Base-by-base conservation (phyloP, 2,888 invertebrate species). In the Crocallis elinguaria region DNA sequence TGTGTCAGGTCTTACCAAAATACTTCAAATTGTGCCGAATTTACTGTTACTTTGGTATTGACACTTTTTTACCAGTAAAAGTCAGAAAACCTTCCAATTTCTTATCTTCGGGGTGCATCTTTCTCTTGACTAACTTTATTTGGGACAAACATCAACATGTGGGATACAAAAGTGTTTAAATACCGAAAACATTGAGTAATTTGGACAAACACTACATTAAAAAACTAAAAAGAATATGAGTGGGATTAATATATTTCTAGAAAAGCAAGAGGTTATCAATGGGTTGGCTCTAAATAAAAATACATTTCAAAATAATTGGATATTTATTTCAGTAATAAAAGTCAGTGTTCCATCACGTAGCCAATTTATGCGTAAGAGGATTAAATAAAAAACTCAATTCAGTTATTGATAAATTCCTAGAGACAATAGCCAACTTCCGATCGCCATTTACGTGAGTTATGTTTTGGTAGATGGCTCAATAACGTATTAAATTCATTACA, bases 401-500 rank as follows among this genome's bases (percentile, higher is more conserved):
- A 13, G 25, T 7, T 16, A 14, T 16, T 29, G 3, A 29, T 32
- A 32, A 27, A 11, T 21, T 37, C 8, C 6, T 32, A 6, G n/a
- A 37, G 36, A 30, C 25, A 41, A 23, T 41, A 23, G 16, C 1
- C n/a, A 36, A 37, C 53, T 48, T 52, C 42, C 37, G 46, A 42
- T 42, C 23, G 16, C n/a, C 12, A 44, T 49, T 45, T 25, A 42
- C 14, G 42, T 45, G 42, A 46, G 35, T 49, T 44, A 36, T 42
- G 43, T 35, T n/a, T 25, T 38, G 19, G 16, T 27, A 36, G 36
- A 49, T 55, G 45, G 50, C 55, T 49, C 39, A 49, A 55, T 55
- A 49, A 61, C 59, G 59, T 49, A 57, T 37, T 52, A 57, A 59
- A 50, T 59, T 61, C 60, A 66, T 67, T 64, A 66, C 57, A 56